phyloP scores from a whole-genome alignment of 2,113 vertebrate species.

The Toxotes jaculatrix region DNA sequence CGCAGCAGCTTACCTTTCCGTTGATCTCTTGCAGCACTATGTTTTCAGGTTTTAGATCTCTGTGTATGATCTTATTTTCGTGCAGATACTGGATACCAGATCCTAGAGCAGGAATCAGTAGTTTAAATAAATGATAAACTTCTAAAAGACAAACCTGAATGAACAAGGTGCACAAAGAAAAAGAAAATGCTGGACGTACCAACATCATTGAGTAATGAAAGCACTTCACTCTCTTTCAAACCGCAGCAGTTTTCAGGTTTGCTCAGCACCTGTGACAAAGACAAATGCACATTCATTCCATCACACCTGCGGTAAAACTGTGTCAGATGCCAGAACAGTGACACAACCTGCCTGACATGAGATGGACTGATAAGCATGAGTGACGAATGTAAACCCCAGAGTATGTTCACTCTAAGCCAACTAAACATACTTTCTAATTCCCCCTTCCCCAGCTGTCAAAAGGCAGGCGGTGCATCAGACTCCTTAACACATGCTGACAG shows the following conservation, averaged over 20 bases:
- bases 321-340: background rate
- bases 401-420: too few species aligned
- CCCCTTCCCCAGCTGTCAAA: too few species aligned
- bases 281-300: background rate
- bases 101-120: conserved; percentile 79
- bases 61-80: conserved; percentile 97
- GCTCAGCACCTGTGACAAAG: conserved; percentile 88
- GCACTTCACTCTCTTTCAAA: conserved; percentile 96
- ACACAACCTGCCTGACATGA: background rate
- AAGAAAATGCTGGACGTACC: conserved; percentile 81
- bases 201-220: conserved; percentile 93
- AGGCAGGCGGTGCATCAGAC: too few species aligned
- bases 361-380: background rate
- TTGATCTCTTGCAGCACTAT: conserved; percentile 95
- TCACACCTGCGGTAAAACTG: background rate
- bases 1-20: conserved; percentile 89
- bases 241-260: conserved; percentile 98
- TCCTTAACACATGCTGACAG: too few species aligned
- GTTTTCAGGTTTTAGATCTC: conserved; percentile 98
- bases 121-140: background rate
- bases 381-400: background rate
- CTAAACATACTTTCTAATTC: too few species aligned
- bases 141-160: fast-evolving
- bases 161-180: background rate
- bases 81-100: conserved; percentile 98